Percentiles rank a stretch among this genome's conserved stretches.
Conservation (phyloP, 1,140 invertebrate genomes). For the Diprion similis region DNA sequence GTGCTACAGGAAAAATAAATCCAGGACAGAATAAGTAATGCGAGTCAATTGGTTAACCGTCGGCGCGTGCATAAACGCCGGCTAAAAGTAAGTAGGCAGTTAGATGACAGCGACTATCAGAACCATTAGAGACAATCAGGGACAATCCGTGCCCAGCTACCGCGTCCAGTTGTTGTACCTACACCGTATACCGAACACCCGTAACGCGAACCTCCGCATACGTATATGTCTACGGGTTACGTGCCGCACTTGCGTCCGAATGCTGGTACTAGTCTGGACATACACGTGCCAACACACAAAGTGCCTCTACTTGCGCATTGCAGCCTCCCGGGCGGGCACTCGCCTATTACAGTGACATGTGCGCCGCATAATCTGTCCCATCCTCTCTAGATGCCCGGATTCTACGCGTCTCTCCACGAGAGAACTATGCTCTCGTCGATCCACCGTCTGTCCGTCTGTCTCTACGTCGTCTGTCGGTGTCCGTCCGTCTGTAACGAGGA, state of each 20-base stretch:
- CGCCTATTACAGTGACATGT: constrained; percentile 48
- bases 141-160: constrained; percentile 38
- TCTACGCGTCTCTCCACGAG: not conserved
- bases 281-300: not conserved
- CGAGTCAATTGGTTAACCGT: constrained; percentile 37
- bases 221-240: too few relatives aligned
- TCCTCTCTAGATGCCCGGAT: constrained; percentile 34
- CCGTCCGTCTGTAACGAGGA: not conserved
- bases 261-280: not conserved
- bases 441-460: not conserved
- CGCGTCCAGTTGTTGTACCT: not conserved
- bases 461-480: too few relatives aligned
- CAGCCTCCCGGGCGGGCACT: not conserved
- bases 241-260: too few relatives aligned
- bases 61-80: constrained; percentile 41
- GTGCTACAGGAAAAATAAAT: not conserved
- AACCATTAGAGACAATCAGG: constrained; percentile 48
- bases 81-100: constrained; percentile 40
- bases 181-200: too few relatives aligned
- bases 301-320: not conserved
- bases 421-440: not conserved
- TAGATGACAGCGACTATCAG: constrained; percentile 46
- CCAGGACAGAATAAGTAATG: not conserved
- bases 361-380: constrained; percentile 46
- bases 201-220: constrained; percentile 1